Conservation (phyloP, 2,888 invertebrate species). For the Lasioglossum villosulum region DNA sequence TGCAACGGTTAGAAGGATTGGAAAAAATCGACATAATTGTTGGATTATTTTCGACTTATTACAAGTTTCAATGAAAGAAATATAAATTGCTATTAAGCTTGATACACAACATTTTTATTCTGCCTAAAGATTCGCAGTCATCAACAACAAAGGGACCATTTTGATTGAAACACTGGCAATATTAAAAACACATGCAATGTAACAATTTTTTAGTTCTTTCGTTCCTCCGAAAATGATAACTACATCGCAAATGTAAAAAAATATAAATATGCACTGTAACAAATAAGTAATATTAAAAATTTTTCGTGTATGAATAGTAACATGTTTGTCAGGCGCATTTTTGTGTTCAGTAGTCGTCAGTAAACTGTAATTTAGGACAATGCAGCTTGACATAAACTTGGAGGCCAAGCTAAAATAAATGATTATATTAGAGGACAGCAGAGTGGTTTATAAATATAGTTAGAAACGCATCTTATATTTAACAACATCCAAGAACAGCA, state of each 20-base stretch:
- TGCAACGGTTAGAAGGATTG: neutral
- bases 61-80: neutral
- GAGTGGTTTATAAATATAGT: no score
- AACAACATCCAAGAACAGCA: neutral
- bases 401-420: neutral
- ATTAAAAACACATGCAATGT: neutral
- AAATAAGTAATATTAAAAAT: neutral
- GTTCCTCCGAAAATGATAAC: neutral
- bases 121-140: neutral
- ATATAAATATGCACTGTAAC: neutral
- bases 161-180: neutral
- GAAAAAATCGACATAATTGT: no score
- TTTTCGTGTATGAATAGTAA: neutral
- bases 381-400: neutral
- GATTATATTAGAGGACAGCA: no score
- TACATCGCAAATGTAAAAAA: neutral
- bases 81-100: neutral
- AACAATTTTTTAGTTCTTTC: neutral
- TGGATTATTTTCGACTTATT: neutral
- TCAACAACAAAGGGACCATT: neutral
- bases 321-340: neutral
- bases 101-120: neutral
- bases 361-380: neutral
- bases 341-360: neutral
- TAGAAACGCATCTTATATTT: no score